Base-by-base conservation (phyloP, 2,888 invertebrate species). In the Xestobium rufovillosum region DNA sequence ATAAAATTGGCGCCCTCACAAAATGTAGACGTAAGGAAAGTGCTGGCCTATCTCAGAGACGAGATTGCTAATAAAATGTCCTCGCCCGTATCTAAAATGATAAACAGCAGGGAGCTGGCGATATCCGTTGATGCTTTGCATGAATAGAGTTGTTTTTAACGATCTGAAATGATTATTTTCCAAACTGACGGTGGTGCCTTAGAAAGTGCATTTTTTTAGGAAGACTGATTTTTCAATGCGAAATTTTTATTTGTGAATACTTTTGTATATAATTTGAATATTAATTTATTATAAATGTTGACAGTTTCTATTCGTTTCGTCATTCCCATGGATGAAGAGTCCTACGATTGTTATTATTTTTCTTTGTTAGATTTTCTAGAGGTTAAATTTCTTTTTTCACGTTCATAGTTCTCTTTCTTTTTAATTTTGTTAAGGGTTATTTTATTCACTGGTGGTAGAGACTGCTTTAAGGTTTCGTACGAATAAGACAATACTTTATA, bases 21-120 rank as follows among this genome's bases (percentile, higher is more conserved):
- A 41, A 86, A 83, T 54, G 61, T 75, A 6, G 82, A 87, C 51
- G 78, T 87, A 19, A 73, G 80, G 31, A 72, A 83, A 42, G 80
- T 88, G 3, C 66, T 88, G n/a, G 71, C 76, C 31, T 73, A 80
- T 8, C 66, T 89, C 3, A 77, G 79, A 50, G 87, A 87, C 41
- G 87, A 89, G 57, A 77, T 84, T 34, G 57, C 75, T 47, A 72
- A 72, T 42, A 67, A 69, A 47, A 71, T 72, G 57, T 41, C 43
- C 28, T 31, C 48, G 15, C 52, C 56, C 6, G 17, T 11, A 6
- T 45, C 42, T 3, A 44, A 48, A 10, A 50, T 54, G 32, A 55
- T 55, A 25, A 49, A 49, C 27, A 52, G 59, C 41, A 51, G 57
- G 34, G 61, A 61, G 43, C 52, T 64, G 14, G 59, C 63, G 3